Evolutionary conservation across 37 sponge, comb jelly and placozoan genomes (phyloP).

Genomic region (Oopsacas minuta): DNA sequence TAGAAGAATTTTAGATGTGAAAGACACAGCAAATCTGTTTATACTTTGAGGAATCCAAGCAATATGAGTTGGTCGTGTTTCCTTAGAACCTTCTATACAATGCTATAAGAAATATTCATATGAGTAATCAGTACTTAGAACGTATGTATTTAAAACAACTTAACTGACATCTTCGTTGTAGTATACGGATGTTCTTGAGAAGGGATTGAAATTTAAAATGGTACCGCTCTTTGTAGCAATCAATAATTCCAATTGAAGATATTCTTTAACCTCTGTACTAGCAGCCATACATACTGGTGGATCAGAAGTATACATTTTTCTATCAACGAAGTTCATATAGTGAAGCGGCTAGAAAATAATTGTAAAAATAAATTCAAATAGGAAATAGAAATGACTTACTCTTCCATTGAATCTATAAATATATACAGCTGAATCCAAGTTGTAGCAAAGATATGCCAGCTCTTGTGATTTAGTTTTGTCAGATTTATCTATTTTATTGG

Average conservation of each 20-base stretch:
- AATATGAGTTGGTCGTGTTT: neutral
- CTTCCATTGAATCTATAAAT: slow-evolving; percentile 2
- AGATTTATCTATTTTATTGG: neutral
- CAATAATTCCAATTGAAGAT: neutral
- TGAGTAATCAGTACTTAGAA: neutral
- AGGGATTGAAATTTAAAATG: neutral
- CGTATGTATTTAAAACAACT: neutral
- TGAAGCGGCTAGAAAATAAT: neutral
- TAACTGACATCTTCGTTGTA: slow-evolving; percentile 7
- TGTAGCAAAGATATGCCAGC: neutral
- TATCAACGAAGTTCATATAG: neutral
- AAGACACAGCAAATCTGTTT: neutral
- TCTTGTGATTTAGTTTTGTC: neutral
- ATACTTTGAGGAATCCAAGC: neutral
- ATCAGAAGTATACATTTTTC: neutral
- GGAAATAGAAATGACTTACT: too few relatives aligned
- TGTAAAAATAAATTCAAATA: neutral
- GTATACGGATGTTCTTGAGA: neutral
- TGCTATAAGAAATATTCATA: neutral
- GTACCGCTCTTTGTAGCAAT: neutral
- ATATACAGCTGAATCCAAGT: neutral
- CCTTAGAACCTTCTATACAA: neutral
- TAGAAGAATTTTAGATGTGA: neutral
- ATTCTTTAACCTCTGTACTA: neutral
- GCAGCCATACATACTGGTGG: neutral